Conservation (phyloP, 2,113 vertebrate genomes). For the Sapajus apella region DNA sequence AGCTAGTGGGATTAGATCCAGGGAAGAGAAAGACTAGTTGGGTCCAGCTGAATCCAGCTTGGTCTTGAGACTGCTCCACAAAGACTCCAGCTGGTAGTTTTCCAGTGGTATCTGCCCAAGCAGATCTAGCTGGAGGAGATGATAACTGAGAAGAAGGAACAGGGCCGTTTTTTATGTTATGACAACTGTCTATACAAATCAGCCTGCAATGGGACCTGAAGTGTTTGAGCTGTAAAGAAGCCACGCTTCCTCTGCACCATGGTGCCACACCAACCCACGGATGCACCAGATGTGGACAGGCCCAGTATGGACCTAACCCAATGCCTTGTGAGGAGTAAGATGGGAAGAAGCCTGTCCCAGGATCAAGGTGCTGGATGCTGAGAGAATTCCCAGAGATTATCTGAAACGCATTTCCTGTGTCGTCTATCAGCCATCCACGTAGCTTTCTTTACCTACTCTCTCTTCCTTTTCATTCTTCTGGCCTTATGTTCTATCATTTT, state of each 20-base stretch:
- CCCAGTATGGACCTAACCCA: neutral
- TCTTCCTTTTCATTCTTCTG: neutral
- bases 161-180: neutral
- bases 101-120: neutral
- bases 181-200: neutral
- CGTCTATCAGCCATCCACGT: accelerated
- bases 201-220: accelerated
- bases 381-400: neutral
- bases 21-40: neutral
- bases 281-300: neutral
- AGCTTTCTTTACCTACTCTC: neutral
- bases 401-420: neutral
- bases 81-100: neutral
- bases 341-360: neutral
- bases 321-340: neutral
- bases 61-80: neutral
- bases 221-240: neutral
- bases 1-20: neutral
- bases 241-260: neutral
- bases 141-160: neutral
- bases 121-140: neutral
- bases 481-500: neutral
- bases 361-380: neutral
- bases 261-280: neutral
- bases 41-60: neutral